Base-by-base conservation (phyloP, 2,888 invertebrate genomes). In the Melieria omissa region DNA sequence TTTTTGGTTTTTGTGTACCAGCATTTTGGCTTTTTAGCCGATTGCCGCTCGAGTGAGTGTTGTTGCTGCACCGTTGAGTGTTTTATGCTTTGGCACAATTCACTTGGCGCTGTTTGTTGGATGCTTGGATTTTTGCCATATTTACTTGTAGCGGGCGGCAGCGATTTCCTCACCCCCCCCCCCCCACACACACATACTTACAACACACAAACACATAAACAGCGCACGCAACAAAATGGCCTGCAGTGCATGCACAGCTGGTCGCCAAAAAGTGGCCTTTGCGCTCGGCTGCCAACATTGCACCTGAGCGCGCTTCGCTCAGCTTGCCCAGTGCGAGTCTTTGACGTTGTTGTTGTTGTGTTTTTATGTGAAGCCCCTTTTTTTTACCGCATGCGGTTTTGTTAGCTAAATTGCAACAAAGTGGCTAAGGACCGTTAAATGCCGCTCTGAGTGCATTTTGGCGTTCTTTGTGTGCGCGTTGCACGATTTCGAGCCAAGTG, bases 11-110 rank as follows among this genome's bases (percentile, higher is more conserved):
- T 41, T 52, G 12, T 49, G 1, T 49, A 2, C 12, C 49, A 49
- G 49, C 49, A 10, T 49, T 49, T 49, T 12, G 8, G 12, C 57
- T 58, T 58, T 58, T 58, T 14, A 10, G 58, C 52, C 16, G 57
- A 29, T 57, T 57, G 29, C 16, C 16, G 29, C 16, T 57, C 57
- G 57, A 57, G 57, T 57, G 57, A 57, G 57, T 57, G 72, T 70
- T 73, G 62, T 74, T 65, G 78, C 79, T 75, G 79, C 79, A 72
- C 62, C 72, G 75, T 69, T 80, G 74, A 74, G 64, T 74, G 73
- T 76, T 80, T 78, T 77, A 76, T 75, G 71, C 72, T 74, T 72
- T 70, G 29, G 70, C 70, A 58, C 65, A 70, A 73, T 66, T 73
- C 66, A 62, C 47, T 62, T 69, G 58, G 49, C n/a, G 55, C 46